Conservation (phyloP, 2,888 invertebrate genomes). For the Phaonia tiefii region DNA sequence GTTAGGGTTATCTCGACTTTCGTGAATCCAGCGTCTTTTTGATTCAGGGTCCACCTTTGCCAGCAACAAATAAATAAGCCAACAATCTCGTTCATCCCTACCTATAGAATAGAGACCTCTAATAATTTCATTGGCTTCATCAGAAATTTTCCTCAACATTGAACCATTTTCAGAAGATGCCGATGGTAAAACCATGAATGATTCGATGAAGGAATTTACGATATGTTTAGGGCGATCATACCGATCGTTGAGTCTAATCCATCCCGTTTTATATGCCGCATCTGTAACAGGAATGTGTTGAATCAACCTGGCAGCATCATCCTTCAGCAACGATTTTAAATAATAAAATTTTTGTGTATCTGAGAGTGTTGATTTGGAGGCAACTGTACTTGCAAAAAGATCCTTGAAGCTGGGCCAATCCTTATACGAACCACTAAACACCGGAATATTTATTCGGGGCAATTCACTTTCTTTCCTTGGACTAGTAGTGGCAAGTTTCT, state of each 20-base stretch:
- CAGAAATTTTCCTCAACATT: constrained; percentile 57
- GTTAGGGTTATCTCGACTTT: constrained; percentile 27
- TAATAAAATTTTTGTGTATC: too few species aligned
- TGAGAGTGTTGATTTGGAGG: too few species aligned
- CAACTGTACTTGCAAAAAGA: constrained; percentile 14
- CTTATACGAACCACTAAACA: constrained; percentile 4
- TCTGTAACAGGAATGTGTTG: too few species aligned
- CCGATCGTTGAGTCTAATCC: too few species aligned
- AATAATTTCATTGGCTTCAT: constrained; percentile 60
- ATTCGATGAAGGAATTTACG: constrained; percentile 54
- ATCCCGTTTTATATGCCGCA: too few species aligned
- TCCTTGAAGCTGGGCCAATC: constrained; percentile 27
- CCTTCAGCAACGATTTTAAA: too few species aligned
- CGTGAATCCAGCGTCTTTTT: constrained; percentile 52
- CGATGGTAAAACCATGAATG: constrained; percentile 47
- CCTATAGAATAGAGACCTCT: constrained; percentile 56
- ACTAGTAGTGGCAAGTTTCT: too few species aligned
- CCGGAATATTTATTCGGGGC: constrained; percentile 53
- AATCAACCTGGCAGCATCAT: constrained; percentile 15
- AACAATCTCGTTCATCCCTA: constrained; percentile 48
- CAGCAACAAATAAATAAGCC: constrained; percentile 54
- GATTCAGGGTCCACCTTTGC: constrained; percentile 46
- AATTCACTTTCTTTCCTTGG: constrained; percentile 42
- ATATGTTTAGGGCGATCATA: constrained; percentile 57
- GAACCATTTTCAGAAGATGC: neutral